A percentile compares a stretch with the other conserved stretches of the same genome.
phyloP scores from a whole-genome alignment of 2,113 vertebrate species.

The Brevimyrus niger region DNA sequence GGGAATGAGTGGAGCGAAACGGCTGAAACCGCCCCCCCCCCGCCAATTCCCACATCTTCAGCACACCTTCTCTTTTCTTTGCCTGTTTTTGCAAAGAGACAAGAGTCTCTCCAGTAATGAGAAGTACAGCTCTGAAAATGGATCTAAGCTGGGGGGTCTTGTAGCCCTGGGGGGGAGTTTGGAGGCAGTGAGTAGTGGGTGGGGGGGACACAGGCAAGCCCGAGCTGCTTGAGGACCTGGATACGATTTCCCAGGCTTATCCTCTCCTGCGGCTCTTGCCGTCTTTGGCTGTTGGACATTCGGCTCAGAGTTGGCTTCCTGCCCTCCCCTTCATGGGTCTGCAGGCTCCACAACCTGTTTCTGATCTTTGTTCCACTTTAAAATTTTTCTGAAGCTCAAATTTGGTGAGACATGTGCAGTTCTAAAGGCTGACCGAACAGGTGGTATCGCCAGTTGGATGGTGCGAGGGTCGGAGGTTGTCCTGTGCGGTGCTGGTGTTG shows the following conservation, averaged over 20 bases:
- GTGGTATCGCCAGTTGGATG: not conserved
- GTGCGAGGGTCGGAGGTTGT: not conserved
- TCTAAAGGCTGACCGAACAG: not conserved
- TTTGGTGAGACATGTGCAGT: not conserved
- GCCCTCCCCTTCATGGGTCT: not conserved
- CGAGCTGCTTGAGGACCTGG: not conserved
- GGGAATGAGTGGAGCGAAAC: constrained; percentile 22
- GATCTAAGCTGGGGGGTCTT: constrained; percentile 1
- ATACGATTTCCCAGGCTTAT: not conserved
- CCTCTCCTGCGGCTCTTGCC: not conserved
- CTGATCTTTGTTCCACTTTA: not conserved
- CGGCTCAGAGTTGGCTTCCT: not conserved
- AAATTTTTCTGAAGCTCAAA: not conserved
- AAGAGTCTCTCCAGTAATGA: constrained; percentile 52
- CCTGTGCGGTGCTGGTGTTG: not conserved
- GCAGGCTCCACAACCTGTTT: not conserved
- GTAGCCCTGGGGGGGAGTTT: not conserved
- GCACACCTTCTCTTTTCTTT: constrained; percentile 23
- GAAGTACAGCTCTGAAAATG: constrained; percentile 42
- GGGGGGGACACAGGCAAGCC: not conserved
- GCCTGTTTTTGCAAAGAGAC: constrained; percentile 49
- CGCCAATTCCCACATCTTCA: constrained; percentile 33
- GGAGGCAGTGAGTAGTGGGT: too few species aligned
- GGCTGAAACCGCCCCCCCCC: constrained; percentile 33
- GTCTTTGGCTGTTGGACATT: not conserved